Conservation (phyloP, 2,113 vertebrate genomes). For the Microtus montanus region DNA sequence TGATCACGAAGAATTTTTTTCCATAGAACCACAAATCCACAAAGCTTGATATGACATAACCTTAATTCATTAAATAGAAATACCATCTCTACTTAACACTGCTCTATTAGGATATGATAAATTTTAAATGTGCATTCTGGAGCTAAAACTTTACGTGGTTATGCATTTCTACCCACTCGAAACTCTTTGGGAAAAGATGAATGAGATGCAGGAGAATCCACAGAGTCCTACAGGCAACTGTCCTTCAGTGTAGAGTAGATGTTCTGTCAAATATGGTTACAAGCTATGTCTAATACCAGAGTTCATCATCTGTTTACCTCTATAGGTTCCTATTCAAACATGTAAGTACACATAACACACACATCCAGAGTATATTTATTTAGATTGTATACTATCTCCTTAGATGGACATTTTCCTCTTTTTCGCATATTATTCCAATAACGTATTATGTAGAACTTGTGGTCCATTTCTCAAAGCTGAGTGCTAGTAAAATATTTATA, state of each 20-base stretch:
- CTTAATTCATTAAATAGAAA: too few species aligned
- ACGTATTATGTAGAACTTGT: background rate
- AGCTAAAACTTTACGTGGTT: background rate
- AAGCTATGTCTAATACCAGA: background rate
- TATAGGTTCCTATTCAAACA: too few species aligned
- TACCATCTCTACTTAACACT: too few species aligned
- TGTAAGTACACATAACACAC: background rate
- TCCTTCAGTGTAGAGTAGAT: background rate
- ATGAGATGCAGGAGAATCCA: background rate
- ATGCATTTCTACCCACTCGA: background rate
- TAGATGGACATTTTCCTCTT: background rate
- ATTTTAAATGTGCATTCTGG: background rate
- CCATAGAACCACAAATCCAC: too few species aligned
- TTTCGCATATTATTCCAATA: background rate
- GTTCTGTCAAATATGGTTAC: background rate
- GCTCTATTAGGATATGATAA: too few species aligned
- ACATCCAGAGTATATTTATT: background rate
- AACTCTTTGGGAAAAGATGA: background rate
- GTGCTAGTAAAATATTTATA: background rate
- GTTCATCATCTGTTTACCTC: background rate
- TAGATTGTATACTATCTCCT: background rate
- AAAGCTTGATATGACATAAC: too few species aligned
- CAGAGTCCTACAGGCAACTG: background rate
- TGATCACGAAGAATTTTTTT: too few species aligned
- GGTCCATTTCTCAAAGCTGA: background rate